phyloP scores from a whole-genome alignment of 2,113 vertebrate genomes.

The Eira barbara region DNA sequence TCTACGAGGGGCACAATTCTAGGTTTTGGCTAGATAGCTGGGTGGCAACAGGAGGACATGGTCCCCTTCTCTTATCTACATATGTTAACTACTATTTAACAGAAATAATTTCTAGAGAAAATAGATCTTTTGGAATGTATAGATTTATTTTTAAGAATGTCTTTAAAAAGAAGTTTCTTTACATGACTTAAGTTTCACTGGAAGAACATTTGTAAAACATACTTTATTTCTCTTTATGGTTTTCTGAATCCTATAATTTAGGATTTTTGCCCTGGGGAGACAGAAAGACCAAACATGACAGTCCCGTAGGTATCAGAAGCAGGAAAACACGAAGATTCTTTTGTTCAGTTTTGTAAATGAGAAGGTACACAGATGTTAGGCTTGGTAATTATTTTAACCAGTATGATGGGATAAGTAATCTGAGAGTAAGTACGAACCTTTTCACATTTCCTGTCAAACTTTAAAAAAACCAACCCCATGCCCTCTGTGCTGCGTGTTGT shows the following conservation, averaged over 20 bases:
- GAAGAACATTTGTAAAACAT: constrained; percentile 66
- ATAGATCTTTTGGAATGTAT: not conserved
- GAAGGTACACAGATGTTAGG: constrained; percentile 26
- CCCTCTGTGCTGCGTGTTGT: constrained; percentile 82
- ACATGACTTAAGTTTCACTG: not conserved
- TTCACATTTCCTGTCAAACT: not conserved
- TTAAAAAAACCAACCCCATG: not conserved
- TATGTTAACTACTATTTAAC: not conserved
- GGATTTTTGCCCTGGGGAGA: constrained; percentile 78
- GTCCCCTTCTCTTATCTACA: not conserved
- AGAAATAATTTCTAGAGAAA: constrained; percentile 9
- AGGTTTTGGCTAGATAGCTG: not conserved
- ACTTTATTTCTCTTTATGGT: constrained; percentile 83
- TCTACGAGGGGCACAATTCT: not conserved
- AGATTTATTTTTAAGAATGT: constrained; percentile 27
- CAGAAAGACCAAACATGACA: constrained; percentile 80
- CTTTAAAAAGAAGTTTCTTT: not conserved
- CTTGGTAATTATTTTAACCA: constrained; percentile 29
- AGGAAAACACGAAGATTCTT: constrained; percentile 84
- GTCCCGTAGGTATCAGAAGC: constrained; percentile 78
- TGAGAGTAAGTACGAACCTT: not conserved
- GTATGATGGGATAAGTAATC: constrained; percentile 5
- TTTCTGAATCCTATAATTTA: constrained; percentile 87
- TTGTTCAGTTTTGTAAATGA: constrained; percentile 82
- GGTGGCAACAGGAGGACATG: not conserved